Evolutionary conservation across 2,113 vertebrate species (phyloP), one percentile per base, ranked within the genome.

Genomic region (Lycaon pictus): DNA sequence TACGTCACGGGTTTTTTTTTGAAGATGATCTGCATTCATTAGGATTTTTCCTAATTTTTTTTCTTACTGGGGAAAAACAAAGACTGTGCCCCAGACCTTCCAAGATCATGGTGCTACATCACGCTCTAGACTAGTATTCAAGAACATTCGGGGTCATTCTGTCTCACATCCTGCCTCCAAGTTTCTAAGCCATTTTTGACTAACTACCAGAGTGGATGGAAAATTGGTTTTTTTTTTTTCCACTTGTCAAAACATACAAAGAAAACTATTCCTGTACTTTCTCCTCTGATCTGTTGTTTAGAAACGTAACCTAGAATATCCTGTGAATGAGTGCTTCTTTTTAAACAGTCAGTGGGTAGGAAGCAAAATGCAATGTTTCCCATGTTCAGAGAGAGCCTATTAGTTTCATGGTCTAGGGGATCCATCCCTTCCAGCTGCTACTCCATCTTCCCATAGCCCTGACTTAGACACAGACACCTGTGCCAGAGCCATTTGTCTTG

Each of bases 181-280:
- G 58, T 85, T 94, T 84, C 96, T 80, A 77, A 92, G 58, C 74
- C 53, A 71, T 90, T 96, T 93, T 95, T 90, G 32, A 96, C 80
- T 85, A 7, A 96, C 80, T 85, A 7, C 76, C 53, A 62, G 53
- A 96, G 19, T 95, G 6, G 27, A 95, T 92, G 19, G 80, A 93
- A 96, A 91, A 90, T 89, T 92, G 60, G 4, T 43, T 43, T 43
- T 43, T 11, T 63, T 63, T 95, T 88, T 90, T 95, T n/a, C 63
- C 82, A 80, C 32, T 90, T 95, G 48, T 48, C 58, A 94, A 96
- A 97, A 80, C 71, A 88, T 91, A 51, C 43, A 91, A 17, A 85
- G 67, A 63, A 85, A 92, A 90, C 16, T 62, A 83, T 93, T 89
- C 93, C 91, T 87, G 53, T 90, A 67, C 37, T 96, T 90, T 96